Base-by-base conservation (phyloP, 1,140 invertebrate genomes). In the Sinonovacula constricta region DNA sequence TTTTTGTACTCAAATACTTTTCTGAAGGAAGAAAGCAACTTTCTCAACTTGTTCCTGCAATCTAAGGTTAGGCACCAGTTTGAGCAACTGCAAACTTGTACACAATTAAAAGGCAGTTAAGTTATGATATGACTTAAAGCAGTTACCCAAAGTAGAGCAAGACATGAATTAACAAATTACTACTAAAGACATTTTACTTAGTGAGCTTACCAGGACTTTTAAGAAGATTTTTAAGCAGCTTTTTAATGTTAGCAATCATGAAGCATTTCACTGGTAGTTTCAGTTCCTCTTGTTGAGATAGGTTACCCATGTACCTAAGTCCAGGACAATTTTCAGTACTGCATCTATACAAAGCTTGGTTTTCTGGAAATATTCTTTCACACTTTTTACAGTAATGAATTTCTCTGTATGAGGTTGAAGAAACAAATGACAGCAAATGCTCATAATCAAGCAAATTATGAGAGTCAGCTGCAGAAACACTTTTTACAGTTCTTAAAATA, bases 281-380 rank as follows among this genome's bases (percentile, higher is more conserved):
- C 5, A 28, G 12, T 3, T 67, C 65, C 26, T 67, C 26, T 53
- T 68, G 65, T 67, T 45, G 45, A 10, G 45, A 49, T 26, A 67
- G 14, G 26, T 67, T n/a, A 5, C 65, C 65, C 28, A 49, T 28
- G 26, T 67, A 67, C 24, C 65, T 45, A 5, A 67, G 65, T 3
- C 36, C 65, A 2, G 39, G 34, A 67, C 65, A 67, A n/a, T 67
- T 51, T 51, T 67, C 65, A 12, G 65, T 67, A 3, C 5, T 12
- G 45, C 65, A 67, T 67, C 65, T 67, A 67, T 49, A 67, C 36
- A 67, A 2, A 67, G 65, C 45, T 67, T 67, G 10, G 65, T 67
- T n/a, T 12, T 67, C 39, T 51, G 65, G 65, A 67, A 67, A 67
- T 24, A 28, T 67, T 33, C 65, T 67, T 51, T 67, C 26, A 67